Base-by-base conservation (phyloP, 2,113 vertebrate species). In the Heterotis niloticus region DNA sequence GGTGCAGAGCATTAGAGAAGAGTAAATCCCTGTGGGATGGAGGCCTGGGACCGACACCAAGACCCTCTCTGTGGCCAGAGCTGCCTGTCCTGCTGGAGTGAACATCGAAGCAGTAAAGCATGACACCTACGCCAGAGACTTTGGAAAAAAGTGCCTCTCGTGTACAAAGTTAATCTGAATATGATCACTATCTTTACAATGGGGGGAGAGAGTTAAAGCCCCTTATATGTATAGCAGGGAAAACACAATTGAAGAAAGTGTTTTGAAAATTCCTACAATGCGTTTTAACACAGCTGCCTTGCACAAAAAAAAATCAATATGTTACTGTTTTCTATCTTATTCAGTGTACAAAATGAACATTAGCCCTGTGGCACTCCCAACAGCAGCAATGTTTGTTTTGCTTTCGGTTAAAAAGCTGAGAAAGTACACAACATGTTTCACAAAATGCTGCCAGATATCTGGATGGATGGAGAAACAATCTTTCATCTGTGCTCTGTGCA, bases 1-100 rank as follows among this genome's bases (percentile, higher is more conserved):
- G 87, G 96, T 98, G 80, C 96, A 99, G 91, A 99, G 92, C 83
- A 83, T 86, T 24, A 83, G 91, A 54, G 91, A 93, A 74, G 92
- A 93, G 86, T 93, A 86, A 91, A 5, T 17, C 54, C 18, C 70
- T 3, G 34, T 44, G 34, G 59, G 59, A 62, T 71, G 75, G 62
- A 77, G 62, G 59, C 59, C 59, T 62, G 59, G 34, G 34, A 44
- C 7, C n/a, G 34, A 44, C 34, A 7, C 34, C 34, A 44, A 11
- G 23, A 79, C 75, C 77, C 52, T 44, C 7, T 44, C 34, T 44
- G 34, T 44, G 34, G 7, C 34, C 2, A 44, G 3, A 44, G 34
- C 34, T 11, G 28, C n/a, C 20, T 29, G 56, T 77, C 52, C 72
- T 75, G 0, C 24, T 76, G 57, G 57, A 81, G 59, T 59, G 20